A percentile compares a stretch with the other conserved stretches of the same genome.
These are phyloP conservation scores for Ennomos fuscantarius DNA, from an alignment of 2,888 invertebrate genomes.

Conservation along the genomic window DNA sequence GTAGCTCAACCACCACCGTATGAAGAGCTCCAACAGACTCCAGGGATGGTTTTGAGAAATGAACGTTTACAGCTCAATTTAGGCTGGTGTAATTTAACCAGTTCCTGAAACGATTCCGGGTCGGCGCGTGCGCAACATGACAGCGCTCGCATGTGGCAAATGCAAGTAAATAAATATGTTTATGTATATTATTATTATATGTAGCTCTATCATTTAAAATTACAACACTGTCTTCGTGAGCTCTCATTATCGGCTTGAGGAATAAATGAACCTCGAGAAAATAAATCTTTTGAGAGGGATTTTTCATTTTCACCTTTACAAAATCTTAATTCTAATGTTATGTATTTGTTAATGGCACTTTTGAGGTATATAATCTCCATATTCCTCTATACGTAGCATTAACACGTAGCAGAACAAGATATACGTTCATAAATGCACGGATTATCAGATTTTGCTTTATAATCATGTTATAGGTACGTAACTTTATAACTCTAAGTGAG, in stretches of 20 bases:
- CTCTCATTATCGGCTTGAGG: slow-evolving; percentile 6
- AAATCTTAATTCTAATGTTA: no score
- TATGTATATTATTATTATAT: no score
- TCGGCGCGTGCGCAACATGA: slow-evolving; percentile 60
- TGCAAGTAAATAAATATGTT: slow-evolving; percentile 19
- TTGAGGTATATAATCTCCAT: no score
- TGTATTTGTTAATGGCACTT: no score
- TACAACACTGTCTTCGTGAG: background rate
- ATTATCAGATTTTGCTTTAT: no score
- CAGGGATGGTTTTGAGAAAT: slow-evolving; percentile 11
- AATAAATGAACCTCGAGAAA: background rate
- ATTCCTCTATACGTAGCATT: no score
- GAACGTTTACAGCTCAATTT: slow-evolving; percentile 41
- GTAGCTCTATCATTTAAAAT: slow-evolving; percentile 3
- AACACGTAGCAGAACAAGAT: no score
- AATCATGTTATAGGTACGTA: no score
- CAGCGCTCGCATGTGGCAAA: slow-evolving; percentile 44
- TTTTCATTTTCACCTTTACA: no score
- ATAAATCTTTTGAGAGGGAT: background rate
- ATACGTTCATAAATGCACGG: no score
- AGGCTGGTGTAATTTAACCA: slow-evolving; percentile 52
- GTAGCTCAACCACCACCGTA: slow-evolving; percentile 39
- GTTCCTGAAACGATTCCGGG: slow-evolving; percentile 62
- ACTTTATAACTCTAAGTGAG: no score
- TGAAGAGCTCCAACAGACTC: slow-evolving; percentile 29